Evolutionary conservation across 2,888 invertebrate genomes (phyloP).

Genomic region (Dryomyza anilis): DNA sequence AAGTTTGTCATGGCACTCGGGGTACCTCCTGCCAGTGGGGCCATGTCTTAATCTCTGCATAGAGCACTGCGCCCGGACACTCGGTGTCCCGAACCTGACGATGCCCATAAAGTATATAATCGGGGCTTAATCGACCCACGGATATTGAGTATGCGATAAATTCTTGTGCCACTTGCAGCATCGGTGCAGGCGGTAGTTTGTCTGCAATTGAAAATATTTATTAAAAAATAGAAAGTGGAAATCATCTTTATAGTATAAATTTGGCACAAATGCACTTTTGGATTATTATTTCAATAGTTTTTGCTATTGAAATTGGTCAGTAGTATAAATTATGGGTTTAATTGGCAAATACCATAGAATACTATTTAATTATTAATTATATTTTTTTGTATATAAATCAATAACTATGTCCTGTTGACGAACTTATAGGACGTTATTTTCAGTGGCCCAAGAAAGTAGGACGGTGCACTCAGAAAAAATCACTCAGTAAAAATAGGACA

Average conservation of each 20-base stretch:
- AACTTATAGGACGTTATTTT: no score
- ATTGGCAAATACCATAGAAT: no score
- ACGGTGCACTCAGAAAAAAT: no score
- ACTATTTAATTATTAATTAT: no score
- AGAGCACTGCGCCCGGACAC: constrained; percentile 69
- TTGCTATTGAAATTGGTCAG: no score
- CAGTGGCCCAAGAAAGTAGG: no score
- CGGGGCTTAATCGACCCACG: constrained; percentile 63
- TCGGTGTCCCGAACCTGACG: constrained; percentile 65
- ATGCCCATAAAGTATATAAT: constrained; percentile 69
- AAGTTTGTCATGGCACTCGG: background rate
- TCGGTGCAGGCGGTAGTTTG: constrained; percentile 64
- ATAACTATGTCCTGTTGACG: no score
- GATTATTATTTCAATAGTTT: no score
- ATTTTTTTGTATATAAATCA: no score
- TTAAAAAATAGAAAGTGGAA: background rate
- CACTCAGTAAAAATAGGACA: no score
- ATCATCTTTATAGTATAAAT: background rate
- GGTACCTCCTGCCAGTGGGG: constrained; percentile 56
- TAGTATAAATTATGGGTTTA: no score
- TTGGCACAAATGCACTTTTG: no score
- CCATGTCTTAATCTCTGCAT: constrained; percentile 66
- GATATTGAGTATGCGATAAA: constrained; percentile 66
- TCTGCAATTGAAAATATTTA: constrained; percentile 56
- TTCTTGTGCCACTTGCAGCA: constrained; percentile 64